A percentile compares a stretch with the other conserved stretches of the same genome.
phyloP scores from a whole-genome alignment of 2,888 invertebrate genomes.

The Eulithis testata region DNA sequence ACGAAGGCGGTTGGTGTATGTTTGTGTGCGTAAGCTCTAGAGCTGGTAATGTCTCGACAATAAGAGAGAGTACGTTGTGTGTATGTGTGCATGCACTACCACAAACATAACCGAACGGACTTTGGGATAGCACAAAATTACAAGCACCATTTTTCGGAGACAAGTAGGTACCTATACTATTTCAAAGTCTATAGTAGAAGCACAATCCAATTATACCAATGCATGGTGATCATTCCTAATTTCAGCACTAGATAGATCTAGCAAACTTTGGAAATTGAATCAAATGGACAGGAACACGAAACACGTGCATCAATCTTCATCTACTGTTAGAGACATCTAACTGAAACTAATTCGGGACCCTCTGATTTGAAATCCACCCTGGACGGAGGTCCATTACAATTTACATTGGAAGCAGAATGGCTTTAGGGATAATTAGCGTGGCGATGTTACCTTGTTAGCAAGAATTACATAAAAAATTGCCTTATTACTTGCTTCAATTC shows the following conservation, averaged over 20 bases:
- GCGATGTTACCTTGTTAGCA: neutral
- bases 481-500: too few species aligned
- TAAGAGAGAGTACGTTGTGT: too few species aligned
- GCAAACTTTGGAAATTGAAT: conserved; percentile 31
- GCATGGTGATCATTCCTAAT: conserved; percentile 11
- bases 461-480: neutral
- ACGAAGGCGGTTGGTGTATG: too few species aligned
- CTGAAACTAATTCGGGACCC: conserved; percentile 40
- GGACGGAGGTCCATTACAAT: conserved; percentile 23
- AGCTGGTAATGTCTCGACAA: too few species aligned
- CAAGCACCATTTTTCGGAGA: too few species aligned
- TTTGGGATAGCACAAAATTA: too few species aligned
- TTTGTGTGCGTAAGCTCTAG: too few species aligned
- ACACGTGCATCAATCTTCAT: conserved; percentile 40
- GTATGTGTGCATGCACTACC: too few species aligned
- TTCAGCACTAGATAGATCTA: conserved; percentile 23
- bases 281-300: conserved; percentile 37
- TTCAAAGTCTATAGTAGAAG: neutral
- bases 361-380: conserved; percentile 35
- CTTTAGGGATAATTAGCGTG: neutral
- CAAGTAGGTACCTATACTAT: too few species aligned
- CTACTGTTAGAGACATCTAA: conserved; percentile 38
- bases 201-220: neutral
- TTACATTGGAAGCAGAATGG: neutral
- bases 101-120: too few species aligned